These are phyloP conservation scores for Cynaeus angustus DNA, from an alignment of 2,888 invertebrate genomes.

Conservation along the genomic window DNA sequence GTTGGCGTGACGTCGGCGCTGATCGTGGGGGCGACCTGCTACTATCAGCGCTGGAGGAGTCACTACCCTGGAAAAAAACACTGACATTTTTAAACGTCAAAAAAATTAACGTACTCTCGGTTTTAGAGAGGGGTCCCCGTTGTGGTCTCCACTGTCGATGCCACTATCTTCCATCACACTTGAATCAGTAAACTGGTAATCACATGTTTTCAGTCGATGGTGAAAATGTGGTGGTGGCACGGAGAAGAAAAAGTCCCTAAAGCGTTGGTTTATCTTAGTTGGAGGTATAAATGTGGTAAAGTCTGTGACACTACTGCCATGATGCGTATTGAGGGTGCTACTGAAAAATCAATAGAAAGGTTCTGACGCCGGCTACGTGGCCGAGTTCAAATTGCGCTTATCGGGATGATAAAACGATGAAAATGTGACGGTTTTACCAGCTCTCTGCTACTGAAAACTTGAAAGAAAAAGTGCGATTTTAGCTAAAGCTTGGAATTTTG, in stretches of 20 bases:
- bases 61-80: slow-evolving; percentile 62
- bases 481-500: neutral
- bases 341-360: slow-evolving; percentile 60
- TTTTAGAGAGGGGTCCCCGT: slow-evolving; percentile 67
- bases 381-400: neutral
- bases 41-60: slow-evolving; percentile 69
- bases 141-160: slow-evolving; percentile 73
- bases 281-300: slow-evolving; percentile 29
- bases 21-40: slow-evolving; percentile 65
- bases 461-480: neutral
- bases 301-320: slow-evolving; percentile 43
- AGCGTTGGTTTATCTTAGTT: neutral
- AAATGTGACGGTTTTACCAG: too few species aligned
- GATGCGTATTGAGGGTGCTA: slow-evolving; percentile 44
- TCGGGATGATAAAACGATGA: neutral
- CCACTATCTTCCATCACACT: slow-evolving; percentile 74
- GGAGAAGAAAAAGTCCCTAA: too few species aligned
- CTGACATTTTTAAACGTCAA: neutral
- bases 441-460: too few species aligned
- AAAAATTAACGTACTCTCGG: slow-evolving; percentile 56
- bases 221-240: too few species aligned
- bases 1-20: slow-evolving; percentile 64
- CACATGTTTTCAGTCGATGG: slow-evolving; percentile 18
- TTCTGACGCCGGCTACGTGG: slow-evolving; percentile 51
- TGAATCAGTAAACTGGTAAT: slow-evolving; percentile 21